Base-by-base conservation (phyloP, 1,140 invertebrate species). In the Zaprionus ghesquierei region DNA sequence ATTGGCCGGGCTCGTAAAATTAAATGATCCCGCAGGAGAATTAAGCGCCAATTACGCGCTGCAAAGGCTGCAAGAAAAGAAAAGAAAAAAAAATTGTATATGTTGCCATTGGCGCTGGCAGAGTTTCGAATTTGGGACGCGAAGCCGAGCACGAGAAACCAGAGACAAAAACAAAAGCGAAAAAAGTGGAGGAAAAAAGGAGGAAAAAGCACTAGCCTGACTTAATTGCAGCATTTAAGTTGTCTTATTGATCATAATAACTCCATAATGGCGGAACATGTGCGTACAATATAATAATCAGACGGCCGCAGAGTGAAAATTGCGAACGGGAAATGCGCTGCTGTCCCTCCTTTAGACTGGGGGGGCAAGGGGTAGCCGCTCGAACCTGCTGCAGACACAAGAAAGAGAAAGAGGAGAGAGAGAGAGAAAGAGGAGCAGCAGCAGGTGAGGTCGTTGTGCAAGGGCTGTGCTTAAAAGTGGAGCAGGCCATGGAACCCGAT, bases 181-280 rank as follows among this genome's bases (percentile, higher is more conserved):
- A 29, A 3, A 29, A 29, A 29, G 27, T 8, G 27, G 2, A 29
- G 27, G n/a, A 41, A 61, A 41, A 55, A 41, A 59, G 59, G 65
- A 61, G 69, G 64, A 73, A 63, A 61, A 13, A 44, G 60, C 70
- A 58, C 69, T 53, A 79, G 61, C 70, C 59, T 54, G 75, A 90
- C 78, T 91, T 91, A 91, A 91, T 91, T 91, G 90, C 90, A 91
- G 86, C 90, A 91, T 91, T 91, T 91, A 91, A 91, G 82, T 82
- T 91, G 90, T 91, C 90, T 91, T 91, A 91, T 91, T 91, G 90
- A 91, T 91, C 90, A 91, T 91, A 91, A 91, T 91, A 91, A 91
- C 90, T 91, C 90, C 90, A 91, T 91, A 91, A 91, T 91, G 90
- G 87, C 90, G 90, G 87, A 91, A 91, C 90, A 91, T 91, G 89